Conservation (phyloP, 2,888 invertebrate genomes). For the Chirona hameri region DNA sequence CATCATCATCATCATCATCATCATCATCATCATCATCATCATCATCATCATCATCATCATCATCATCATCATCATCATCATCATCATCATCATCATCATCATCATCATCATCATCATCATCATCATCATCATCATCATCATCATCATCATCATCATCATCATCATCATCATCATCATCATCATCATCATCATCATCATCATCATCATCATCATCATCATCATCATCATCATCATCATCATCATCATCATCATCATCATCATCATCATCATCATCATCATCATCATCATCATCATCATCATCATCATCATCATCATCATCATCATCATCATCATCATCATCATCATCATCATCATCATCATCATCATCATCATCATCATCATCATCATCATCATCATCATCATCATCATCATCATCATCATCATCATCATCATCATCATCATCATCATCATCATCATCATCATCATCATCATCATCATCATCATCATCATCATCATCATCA, state of each 20-base stretch:
- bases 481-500: slow-evolving; percentile 22
- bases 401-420: not conserved
- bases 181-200: not conserved
- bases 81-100: not conserved
- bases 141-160: not conserved
- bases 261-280: not conserved
- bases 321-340: not conserved
- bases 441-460: slow-evolving; percentile 7
- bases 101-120: not conserved
- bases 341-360: not conserved
- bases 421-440: not conserved
- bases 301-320: not conserved
- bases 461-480: slow-evolving; percentile 22
- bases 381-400: not conserved
- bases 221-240: not conserved
- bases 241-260: not conserved
- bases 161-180: not conserved
- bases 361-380: not conserved
- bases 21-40: not conserved
- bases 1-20: not conserved
- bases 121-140: not conserved
- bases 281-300: not conserved
- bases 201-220: not conserved
- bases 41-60: not conserved
- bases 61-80: not conserved